These are phyloP conservation scores for Acromyrmex echinatior DNA, from an alignment of 1,140 invertebrate species.

Conservation along the genomic window DNA sequence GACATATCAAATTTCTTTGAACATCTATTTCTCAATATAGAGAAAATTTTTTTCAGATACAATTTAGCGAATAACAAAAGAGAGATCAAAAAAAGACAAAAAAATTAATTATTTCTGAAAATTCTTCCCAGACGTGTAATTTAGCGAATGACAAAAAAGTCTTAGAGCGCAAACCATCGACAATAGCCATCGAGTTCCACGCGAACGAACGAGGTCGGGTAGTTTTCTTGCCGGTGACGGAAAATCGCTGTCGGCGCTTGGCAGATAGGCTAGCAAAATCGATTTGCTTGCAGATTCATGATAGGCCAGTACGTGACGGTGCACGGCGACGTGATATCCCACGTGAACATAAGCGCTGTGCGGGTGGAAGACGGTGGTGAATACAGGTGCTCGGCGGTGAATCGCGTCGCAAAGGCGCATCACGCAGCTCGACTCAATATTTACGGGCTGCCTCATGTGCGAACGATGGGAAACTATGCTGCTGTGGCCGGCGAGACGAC, in stretches of 20 bases:
- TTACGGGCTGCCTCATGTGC: slow-evolving; percentile 95
- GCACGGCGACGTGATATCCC: slow-evolving; percentile 97
- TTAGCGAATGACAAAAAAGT: neutral
- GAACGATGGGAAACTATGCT: slow-evolving; percentile 96
- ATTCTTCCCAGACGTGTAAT: neutral
- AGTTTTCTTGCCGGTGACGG: neutral
- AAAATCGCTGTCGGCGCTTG: neutral
- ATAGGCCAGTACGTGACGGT: slow-evolving; percentile 96
- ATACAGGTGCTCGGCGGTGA: slow-evolving; percentile 95
- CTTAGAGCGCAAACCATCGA: neutral
- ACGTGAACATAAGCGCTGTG: slow-evolving; percentile 96
- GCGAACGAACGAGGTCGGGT: neutral
- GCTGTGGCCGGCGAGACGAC: slow-evolving; percentile 95
- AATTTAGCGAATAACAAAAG: neutral
- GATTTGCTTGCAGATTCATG: slow-evolving; percentile 89
- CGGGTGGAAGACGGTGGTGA: slow-evolving; percentile 96
- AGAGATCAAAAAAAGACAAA: neutral
- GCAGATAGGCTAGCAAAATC: neutral
- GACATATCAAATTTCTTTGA: neutral
- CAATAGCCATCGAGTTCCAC: neutral
- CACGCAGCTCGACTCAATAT: slow-evolving; percentile 96
- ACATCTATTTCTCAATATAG: neutral
- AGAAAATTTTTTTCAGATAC: neutral
- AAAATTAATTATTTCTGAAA: neutral
- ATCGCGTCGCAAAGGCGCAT: slow-evolving; percentile 91